Conservation (phyloP, 2,113 vertebrate genomes). For the Archilochus colubris region DNA sequence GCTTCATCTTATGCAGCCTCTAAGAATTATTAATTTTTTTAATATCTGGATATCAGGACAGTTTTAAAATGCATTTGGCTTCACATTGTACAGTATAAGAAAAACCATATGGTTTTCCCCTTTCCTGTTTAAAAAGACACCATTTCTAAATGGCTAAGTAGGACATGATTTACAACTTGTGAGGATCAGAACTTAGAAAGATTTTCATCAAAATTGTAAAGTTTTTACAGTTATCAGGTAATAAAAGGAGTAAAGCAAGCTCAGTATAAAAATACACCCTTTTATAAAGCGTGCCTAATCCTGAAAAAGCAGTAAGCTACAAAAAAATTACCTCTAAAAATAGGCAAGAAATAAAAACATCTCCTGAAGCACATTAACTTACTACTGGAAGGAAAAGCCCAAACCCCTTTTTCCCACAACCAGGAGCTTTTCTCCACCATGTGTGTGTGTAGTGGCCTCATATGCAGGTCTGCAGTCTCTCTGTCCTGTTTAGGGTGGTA, state of each 20-base stretch:
- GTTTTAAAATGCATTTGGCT: background rate
- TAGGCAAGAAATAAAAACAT: background rate
- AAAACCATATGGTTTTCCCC: background rate
- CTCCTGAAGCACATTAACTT: background rate
- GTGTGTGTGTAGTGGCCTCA: fast-evolving
- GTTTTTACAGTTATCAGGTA: background rate
- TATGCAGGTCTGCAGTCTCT: background rate
- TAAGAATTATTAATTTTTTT: background rate
- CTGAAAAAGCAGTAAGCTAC: background rate
- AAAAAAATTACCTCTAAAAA: background rate
- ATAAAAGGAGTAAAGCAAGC: background rate
- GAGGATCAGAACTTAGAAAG: background rate
- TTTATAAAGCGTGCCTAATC: background rate
- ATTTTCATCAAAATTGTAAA: background rate
- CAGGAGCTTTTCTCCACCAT: background rate
- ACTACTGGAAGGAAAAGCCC: background rate
- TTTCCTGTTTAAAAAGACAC: background rate
- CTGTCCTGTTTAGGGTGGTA: fast-evolving
- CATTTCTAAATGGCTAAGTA: background rate
- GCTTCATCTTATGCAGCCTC: background rate
- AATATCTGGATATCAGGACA: background rate
- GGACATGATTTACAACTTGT: background rate
- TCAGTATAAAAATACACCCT: background rate
- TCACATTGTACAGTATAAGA: background rate
- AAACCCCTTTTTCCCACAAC: background rate